Base-by-base conservation (phyloP, 1,140 invertebrate species). In the Conus ventricosus region DNA sequence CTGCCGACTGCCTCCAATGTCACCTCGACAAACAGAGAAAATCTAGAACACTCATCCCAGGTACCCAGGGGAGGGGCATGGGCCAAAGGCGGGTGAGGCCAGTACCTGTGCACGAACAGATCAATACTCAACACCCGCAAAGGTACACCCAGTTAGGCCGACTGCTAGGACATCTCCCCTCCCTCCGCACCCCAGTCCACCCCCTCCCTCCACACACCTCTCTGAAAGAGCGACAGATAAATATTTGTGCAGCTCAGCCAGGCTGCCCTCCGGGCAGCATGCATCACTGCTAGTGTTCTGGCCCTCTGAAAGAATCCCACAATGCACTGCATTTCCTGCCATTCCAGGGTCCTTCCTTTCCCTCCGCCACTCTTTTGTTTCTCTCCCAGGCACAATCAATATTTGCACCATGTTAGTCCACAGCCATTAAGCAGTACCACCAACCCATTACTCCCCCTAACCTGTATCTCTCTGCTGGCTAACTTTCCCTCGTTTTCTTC, bases 231-330 rank as follows among this genome's bases (percentile, higher is more conserved):
- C 15, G 10, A 10, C 10, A 54, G 80, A 39, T 81, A 81, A 81
- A 81, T 81, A 81, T 81, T 81, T 81, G 80, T 55, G 51, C 80
- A 81, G 80, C 51, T 15, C 51, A 27, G 80, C 67, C 5, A 81
- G 39, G 13, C 80, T 20, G 51, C 39, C 80, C 80, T 20, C 80
- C n/a, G 51, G 67, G 6, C 67, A 23, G 67, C 67, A 20, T 71
- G 20, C 67, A 6, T 23, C 67, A 71, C 67, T 10, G 67, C 67
- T 71, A 20, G 57, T 0, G 15, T 60, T 60, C 57, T 71, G 67
- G 67, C 11, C 11, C 57, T 60, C 57, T 60, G 57, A 60, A 71
- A 71, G 13, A 71, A 23, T 7, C 20, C 23, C 17, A 71, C 17
- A n/a, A n/a, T n/a, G 67, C 67, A 71, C 67, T n/a, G 23, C 67